Conservation (phyloP, 2,888 invertebrate genomes). For the Volucella inflata region DNA sequence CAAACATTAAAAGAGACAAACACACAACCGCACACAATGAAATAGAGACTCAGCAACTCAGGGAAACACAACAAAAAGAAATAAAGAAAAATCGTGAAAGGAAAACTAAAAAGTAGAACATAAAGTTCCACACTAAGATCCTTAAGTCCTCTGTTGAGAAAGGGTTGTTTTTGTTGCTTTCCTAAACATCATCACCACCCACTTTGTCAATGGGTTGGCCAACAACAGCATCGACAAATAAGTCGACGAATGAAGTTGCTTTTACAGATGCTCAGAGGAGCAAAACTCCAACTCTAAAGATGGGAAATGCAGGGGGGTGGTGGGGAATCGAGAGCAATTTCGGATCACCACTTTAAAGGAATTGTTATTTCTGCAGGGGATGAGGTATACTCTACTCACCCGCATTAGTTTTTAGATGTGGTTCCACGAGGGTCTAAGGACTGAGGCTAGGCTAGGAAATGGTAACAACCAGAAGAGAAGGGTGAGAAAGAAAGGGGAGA, state of each 20-base stretch:
- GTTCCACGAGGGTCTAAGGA: neutral
- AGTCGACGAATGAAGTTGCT: constrained; percentile 37
- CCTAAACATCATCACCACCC: neutral
- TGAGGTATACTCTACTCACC: constrained; percentile 59
- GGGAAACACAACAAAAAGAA: constrained; percentile 24
- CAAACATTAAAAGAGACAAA: constrained; percentile 8
- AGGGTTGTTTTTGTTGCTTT: neutral
- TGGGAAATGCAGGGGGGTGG: constrained; percentile 4
- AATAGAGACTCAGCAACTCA: constrained; percentile 2
- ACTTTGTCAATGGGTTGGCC: constrained; percentile 36
- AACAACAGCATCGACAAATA: constrained; percentile 54
- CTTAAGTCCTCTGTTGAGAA: constrained; percentile 49
- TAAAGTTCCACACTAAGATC: constrained; percentile 66
- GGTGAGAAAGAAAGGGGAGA: neutral
- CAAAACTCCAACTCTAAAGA: constrained; percentile 18
- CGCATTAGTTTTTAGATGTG: constrained; percentile 56
- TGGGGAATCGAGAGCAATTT: constrained; percentile 62
- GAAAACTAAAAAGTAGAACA: constrained; percentile 64
- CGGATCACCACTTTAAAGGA: constrained; percentile 68
- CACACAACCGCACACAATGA: constrained; percentile 24
- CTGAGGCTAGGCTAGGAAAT: constrained; percentile 2
- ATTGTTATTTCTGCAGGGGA: constrained; percentile 58
- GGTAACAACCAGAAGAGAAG: neutral
- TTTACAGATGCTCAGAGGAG: constrained; percentile 29
- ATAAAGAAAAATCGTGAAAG: constrained; percentile 13